Percentiles rank a stretch among this genome's conserved stretches.
Conservation (phyloP, 1,140 invertebrate species). For the Babylonia areolata region DNA sequence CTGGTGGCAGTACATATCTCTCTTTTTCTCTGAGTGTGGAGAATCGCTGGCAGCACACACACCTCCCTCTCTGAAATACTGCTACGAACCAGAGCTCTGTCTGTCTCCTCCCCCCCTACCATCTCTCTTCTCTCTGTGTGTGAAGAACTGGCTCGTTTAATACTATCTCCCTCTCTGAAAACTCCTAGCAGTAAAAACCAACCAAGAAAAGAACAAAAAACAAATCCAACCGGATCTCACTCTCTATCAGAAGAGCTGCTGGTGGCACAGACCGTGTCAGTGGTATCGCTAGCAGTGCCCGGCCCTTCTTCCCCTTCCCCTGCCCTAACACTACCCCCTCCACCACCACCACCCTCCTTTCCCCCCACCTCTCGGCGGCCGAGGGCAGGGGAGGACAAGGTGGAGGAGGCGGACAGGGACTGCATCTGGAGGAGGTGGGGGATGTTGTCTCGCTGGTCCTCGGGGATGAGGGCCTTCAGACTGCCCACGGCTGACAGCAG, state of each 20-base stretch:
- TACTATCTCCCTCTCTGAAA: too few species aligned
- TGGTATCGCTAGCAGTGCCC: not conserved
- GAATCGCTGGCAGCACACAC: too few species aligned
- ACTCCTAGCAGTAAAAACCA: too few species aligned
- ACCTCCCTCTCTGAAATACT: too few species aligned
- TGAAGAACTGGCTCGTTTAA: too few species aligned
- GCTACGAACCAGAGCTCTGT: too few species aligned
- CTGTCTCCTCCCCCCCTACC: too few species aligned
- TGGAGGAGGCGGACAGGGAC: slow-evolving; percentile 24
- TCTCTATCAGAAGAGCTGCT: slow-evolving; percentile 2
- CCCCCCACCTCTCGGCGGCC: not conserved
- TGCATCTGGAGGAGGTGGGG: slow-evolving; percentile 26
- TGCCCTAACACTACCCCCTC: not conserved
- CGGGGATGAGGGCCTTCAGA: slow-evolving; percentile 60
- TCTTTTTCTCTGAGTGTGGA: too few species aligned
- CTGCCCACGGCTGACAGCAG: slow-evolving; percentile 66
- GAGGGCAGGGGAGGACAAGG: not conserved
- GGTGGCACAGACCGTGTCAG: not conserved
- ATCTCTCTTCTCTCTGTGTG: too few species aligned
- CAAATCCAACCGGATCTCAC: not conserved
- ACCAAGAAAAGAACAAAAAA: too few species aligned
- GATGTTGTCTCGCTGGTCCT: slow-evolving; percentile 51
- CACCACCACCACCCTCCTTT: not conserved
- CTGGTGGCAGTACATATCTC: too few species aligned
- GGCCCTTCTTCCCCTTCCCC: not conserved